Evolutionary conservation across 2,113 vertebrate genomes (phyloP).

Genomic region (Menidia beryllina): DNA sequence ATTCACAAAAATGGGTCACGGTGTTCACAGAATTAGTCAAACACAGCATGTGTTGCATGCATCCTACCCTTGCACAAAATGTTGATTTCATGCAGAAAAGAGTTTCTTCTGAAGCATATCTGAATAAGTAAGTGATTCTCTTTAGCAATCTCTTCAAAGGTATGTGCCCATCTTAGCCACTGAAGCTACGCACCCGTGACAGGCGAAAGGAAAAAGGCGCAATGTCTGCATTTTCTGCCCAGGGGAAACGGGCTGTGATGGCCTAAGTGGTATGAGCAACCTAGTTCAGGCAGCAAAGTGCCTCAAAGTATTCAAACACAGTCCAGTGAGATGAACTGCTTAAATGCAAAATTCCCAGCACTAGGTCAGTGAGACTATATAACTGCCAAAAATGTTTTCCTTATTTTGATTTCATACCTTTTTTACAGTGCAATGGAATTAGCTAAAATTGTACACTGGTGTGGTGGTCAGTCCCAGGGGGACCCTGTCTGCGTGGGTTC

Average conservation of each 20-base stretch:
- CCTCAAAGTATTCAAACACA: constrained; percentile 58
- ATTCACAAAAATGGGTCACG: constrained; percentile 63
- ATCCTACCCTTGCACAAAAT: constrained; percentile 15
- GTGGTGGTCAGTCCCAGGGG: too few relatives aligned
- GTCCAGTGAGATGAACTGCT: constrained; percentile 48
- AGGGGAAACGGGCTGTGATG: constrained; percentile 41
- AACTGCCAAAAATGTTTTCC: constrained; percentile 25
- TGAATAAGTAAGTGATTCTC: neutral
- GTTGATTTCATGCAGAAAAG: constrained; percentile 7
- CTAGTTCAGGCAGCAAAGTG: constrained; percentile 39
- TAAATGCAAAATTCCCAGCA: constrained; percentile 23
- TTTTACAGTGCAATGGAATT: neutral
- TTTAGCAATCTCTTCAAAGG: neutral
- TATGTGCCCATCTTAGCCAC: neutral
- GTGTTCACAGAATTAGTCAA: constrained; percentile 12
- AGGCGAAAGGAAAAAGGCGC: neutral
- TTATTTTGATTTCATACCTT: constrained; percentile 3
- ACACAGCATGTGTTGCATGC: constrained; percentile 6
- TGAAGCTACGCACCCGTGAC: constrained; percentile 7
- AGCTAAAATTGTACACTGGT: neutral
- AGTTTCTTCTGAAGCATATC: constrained; percentile 2
- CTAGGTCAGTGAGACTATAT: constrained; percentile 30
- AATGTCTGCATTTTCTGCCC: constrained; percentile 26
- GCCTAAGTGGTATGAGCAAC: constrained; percentile 32
- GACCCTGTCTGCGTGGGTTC: too few relatives aligned